A percentile compares a stretch with the other conserved stretches of the same genome.
Evolutionary conservation across 2,797 vertebrate genomes (phyloP).

Genomic region (Tolypeutes matacus): DNA sequence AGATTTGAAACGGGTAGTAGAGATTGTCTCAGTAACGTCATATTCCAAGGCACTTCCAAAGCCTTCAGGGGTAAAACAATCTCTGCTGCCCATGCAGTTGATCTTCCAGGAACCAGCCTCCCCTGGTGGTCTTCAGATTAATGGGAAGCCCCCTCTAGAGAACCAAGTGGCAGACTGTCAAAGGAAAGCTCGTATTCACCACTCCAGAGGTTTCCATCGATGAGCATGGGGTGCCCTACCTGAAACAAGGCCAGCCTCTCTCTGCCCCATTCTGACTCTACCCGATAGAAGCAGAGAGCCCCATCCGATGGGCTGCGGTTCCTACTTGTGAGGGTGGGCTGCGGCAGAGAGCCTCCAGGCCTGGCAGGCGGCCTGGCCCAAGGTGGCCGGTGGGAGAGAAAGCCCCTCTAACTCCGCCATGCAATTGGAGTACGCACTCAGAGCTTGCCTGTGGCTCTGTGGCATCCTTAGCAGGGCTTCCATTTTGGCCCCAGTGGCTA

Average conservation of each 20-base stretch:
- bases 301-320: no score
- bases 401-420: fast-evolving
- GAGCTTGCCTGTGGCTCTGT: no score
- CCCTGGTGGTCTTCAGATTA: background rate
- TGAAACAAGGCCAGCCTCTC: background rate
- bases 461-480: background rate
- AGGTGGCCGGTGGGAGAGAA: fast-evolving
- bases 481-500: background rate
- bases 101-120: no score
- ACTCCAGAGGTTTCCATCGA: fast-evolving
- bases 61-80: background rate
- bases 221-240: fast-evolving
- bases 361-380: fast-evolving
- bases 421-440: background rate
- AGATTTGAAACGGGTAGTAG: background rate
- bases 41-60: background rate
- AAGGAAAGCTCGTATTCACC: background rate
- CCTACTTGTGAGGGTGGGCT: background rate
- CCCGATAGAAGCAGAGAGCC: no score
- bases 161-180: no score
- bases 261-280: background rate
- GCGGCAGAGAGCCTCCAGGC: no score
- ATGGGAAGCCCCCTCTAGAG: background rate
- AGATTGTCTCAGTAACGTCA: background rate
- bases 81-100: no score